Evolutionary conservation across 2,797 vertebrate genomes (phyloP), one percentile per base, ranked within the genome.

Genomic region (Chromobotia macracanthus): DNA sequence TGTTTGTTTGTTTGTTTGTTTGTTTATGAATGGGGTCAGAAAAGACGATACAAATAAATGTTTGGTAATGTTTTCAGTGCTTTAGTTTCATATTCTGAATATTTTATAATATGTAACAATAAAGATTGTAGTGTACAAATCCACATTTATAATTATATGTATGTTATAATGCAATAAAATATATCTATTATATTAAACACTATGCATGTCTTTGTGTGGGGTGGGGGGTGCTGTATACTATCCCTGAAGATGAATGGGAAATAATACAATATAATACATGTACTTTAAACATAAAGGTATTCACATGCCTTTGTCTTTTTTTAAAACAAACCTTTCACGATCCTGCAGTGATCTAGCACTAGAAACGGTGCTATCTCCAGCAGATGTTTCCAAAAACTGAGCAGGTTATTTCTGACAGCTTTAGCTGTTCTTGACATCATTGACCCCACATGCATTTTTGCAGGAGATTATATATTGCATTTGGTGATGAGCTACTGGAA

Each of bases 121-220:
- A 89, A 93, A 93, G 94, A 95, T 95, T 95, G 94, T 94, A 95
- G 93, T 95, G 93, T 95, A 94, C 91, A 95, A 94, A 95, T 93
- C 89, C 91, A 93, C 91, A 94, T 95, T 95, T 95, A 90, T 94
- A 94, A 94, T 87, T n/a, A 87, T 90, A 92, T 94, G 93, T 94
- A 94, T 95, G 94, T 94, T 94, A 92, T 91, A 91, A 94, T 91
- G 93, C 93, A 95, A 95, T 95, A 95, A 94, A 94, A 68, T 83
- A 86, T 89, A 84, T 90, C 89, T 89, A 92, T 87, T 91, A 87
- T 80, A 82, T 75, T 81, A 81, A 21, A 48, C 67, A 44, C 9
- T 51, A n/a, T 44, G 23, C 1, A 23, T 28, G 25, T 50, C 4
- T 73, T 3, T 31, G 16, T 23, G 68, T 51, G 50, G 7, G 46